These are phyloP conservation scores for Lethocerus indicus DNA, from an alignment of 1,140 invertebrate species.

Conservation along the genomic window DNA sequence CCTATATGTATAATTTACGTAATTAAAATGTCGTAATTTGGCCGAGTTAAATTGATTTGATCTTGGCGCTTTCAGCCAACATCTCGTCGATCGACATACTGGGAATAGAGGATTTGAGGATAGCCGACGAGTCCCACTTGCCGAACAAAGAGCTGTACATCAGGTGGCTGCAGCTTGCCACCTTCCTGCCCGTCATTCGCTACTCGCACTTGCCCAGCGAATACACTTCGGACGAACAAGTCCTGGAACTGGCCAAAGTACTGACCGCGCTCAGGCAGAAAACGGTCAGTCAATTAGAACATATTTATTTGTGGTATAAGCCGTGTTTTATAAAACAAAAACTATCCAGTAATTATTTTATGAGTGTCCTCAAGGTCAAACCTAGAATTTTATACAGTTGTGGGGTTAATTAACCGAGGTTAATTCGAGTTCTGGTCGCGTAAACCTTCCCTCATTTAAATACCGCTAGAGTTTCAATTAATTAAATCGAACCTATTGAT, in stretches of 20 bases:
- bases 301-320: not conserved
- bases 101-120: constrained; percentile 12
- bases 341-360: not conserved
- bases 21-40: too few relatives aligned
- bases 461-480: too few relatives aligned
- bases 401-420: too few relatives aligned
- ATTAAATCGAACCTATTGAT: too few relatives aligned
- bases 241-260: constrained; percentile 57
- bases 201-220: constrained; percentile 78
- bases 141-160: constrained; percentile 58
- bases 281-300: constrained; percentile 30
- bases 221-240: constrained; percentile 51
- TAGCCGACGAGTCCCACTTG: constrained; percentile 11
- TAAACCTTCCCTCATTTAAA: too few relatives aligned
- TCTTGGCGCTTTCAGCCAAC: not conserved
- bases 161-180: constrained; percentile 85
- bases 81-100: not conserved
- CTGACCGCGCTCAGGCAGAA: constrained; percentile 58
- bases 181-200: constrained; percentile 81
- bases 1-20: too few relatives aligned
- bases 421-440: too few relatives aligned
- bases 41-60: not conserved
- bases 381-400: too few relatives aligned
- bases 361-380: too few relatives aligned
- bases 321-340: not conserved